Conservation (phyloP, 2,797 vertebrate genomes). For the Rhinophrynus dorsalis region DNA sequence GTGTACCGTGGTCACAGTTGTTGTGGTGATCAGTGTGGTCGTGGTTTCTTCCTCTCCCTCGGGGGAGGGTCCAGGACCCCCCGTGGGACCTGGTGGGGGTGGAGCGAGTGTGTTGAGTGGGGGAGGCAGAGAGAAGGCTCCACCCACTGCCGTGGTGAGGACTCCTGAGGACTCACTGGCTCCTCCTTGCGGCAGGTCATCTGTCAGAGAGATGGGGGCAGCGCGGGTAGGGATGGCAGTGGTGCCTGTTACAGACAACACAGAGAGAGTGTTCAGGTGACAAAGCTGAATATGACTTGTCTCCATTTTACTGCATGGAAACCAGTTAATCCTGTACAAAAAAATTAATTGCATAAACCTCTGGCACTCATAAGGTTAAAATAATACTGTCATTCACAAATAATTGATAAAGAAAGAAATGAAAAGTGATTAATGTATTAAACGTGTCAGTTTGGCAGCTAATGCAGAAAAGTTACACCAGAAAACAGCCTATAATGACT, state of each 20-base stretch:
- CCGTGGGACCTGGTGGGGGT: constrained; percentile 32
- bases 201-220: constrained; percentile 8
- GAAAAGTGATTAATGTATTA: too few relatives aligned
- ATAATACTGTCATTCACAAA: too few relatives aligned
- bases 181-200: neutral
- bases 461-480: too few relatives aligned
- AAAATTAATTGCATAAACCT: too few relatives aligned
- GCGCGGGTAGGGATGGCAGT: constrained; percentile 11
- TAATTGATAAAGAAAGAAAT: too few relatives aligned
- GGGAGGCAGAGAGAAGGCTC: constrained; percentile 14
- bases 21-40: constrained; percentile 89
- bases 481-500: too few relatives aligned
- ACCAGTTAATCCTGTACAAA: too few relatives aligned
- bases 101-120: constrained; percentile 33
- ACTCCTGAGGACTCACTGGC: constrained; percentile 3
- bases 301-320: too few relatives aligned
- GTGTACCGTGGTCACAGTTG: constrained; percentile 90
- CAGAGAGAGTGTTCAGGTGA: too few relatives aligned
- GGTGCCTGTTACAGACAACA: neutral
- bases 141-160: constrained; percentile 21
- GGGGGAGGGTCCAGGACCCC: constrained; percentile 58
- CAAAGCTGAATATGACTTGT: too few relatives aligned
- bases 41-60: constrained; percentile 85
- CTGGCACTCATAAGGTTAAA: too few relatives aligned
- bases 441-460: too few relatives aligned